Evolutionary conservation across 2,113 vertebrate species (phyloP).

Genomic region (Heptranchias perlo): DNA sequence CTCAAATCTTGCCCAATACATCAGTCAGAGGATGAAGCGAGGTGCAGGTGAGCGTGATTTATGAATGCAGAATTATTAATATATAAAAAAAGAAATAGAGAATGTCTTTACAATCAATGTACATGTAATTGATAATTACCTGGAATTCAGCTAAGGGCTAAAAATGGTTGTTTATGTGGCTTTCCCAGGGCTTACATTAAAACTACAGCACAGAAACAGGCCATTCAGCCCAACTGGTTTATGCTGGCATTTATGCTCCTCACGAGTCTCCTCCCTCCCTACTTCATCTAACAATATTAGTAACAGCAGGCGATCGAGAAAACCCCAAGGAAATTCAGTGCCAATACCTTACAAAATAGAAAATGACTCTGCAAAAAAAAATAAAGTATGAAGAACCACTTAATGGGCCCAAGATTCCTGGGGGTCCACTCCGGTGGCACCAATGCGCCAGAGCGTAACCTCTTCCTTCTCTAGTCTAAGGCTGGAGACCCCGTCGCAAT

Average conservation of each 20-base stretch:
- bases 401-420: not conserved
- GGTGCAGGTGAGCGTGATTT: not conserved
- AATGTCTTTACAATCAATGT: not conserved
- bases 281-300: too few relatives aligned
- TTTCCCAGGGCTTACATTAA: too few relatives aligned
- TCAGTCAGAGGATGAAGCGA: not conserved
- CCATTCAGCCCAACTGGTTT: too few relatives aligned
- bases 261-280: too few relatives aligned
- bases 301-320: not conserved
- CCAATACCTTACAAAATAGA: not conserved
- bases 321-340: too few relatives aligned
- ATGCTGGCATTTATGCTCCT: too few relatives aligned
- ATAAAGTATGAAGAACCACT: not conserved
- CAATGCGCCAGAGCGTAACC: not conserved
- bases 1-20: not conserved
- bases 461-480: not conserved
- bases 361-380: not conserved
- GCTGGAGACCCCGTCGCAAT: not conserved
- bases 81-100: not conserved
- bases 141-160: not conserved
- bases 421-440: accelerated
- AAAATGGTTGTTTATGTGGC: not conserved
- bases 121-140: not conserved
- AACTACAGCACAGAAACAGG: too few relatives aligned
- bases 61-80: not conserved